phyloP scores from a whole-genome alignment of 2,113 vertebrate species.

The Calidris pugnax region DNA sequence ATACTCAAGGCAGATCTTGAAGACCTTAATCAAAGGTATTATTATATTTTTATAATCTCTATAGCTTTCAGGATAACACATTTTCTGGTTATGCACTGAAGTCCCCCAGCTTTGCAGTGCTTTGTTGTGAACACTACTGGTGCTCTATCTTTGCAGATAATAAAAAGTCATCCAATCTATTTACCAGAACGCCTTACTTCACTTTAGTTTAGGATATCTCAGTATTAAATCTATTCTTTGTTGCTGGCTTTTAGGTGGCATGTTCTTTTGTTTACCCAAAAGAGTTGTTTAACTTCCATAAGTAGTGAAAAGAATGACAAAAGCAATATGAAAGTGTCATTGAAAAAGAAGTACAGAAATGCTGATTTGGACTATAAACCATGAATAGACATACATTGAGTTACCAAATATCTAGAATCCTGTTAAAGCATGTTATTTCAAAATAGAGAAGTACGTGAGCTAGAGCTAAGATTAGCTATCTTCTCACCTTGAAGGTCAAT shows the following conservation, averaged over 20 bases:
- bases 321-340: neutral
- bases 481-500: neutral
- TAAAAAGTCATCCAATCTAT: neutral
- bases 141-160: neutral
- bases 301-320: neutral
- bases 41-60: neutral
- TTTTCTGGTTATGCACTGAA: neutral
- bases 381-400: neutral
- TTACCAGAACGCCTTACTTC: neutral
- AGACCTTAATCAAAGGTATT: neutral
- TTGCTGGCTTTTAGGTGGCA: neutral
- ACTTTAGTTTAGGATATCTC: neutral
- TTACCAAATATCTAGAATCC: neutral
- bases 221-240: neutral
- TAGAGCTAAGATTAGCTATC: neutral
- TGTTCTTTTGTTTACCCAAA: neutral
- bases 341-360: neutral
- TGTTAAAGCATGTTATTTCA: neutral
- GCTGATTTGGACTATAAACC: neutral
- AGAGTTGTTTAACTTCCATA: neutral
- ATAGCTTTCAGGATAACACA: neutral
- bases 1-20: neutral
- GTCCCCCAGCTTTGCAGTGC: neutral
- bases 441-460: neutral
- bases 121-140: neutral